A percentile compares a stretch with the other conserved stretches of the same genome.
phyloP scores from a whole-genome alignment of 2,113 vertebrate species.

The Eudyptes chrysolophus region DNA sequence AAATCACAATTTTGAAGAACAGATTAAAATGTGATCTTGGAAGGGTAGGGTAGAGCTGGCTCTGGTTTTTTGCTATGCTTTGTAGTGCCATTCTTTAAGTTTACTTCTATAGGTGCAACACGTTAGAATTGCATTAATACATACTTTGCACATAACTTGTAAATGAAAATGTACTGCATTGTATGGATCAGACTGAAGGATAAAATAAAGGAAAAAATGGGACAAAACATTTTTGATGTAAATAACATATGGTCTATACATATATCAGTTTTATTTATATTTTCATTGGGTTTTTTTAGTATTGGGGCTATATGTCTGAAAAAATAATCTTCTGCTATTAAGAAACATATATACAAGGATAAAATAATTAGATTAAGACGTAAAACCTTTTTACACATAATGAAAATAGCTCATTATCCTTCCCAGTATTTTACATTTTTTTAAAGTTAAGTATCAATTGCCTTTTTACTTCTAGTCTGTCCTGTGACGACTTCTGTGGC shows the following conservation, averaged over 20 bases:
- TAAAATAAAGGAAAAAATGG: background rate
- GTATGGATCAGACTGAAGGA: background rate
- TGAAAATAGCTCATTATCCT: constrained; percentile 33
- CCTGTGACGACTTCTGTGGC: constrained; percentile 57
- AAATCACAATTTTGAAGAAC: background rate
- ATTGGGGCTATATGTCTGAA: constrained; percentile 8
- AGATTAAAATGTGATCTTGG: background rate
- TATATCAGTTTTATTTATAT: background rate
- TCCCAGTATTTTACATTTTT: background rate
- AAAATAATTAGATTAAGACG: background rate
- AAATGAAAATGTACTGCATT: background rate
- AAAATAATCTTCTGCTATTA: background rate
- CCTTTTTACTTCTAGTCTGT: constrained; percentile 71
- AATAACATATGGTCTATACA: background rate
- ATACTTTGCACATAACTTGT: background rate
- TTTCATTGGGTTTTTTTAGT: constrained; percentile 5
- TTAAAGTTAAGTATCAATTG: background rate
- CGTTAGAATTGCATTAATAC: background rate
- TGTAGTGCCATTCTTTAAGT: background rate
- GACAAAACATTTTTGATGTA: background rate
- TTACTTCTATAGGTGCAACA: background rate
- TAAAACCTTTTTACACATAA: constrained; percentile 19
- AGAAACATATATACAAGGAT: background rate
- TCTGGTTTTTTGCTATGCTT: background rate
- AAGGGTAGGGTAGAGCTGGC: background rate